These are phyloP conservation scores for Pachyseris speciosa DNA, from an alignment of 64 coral and sea anemone species.

Conservation along the genomic window DNA sequence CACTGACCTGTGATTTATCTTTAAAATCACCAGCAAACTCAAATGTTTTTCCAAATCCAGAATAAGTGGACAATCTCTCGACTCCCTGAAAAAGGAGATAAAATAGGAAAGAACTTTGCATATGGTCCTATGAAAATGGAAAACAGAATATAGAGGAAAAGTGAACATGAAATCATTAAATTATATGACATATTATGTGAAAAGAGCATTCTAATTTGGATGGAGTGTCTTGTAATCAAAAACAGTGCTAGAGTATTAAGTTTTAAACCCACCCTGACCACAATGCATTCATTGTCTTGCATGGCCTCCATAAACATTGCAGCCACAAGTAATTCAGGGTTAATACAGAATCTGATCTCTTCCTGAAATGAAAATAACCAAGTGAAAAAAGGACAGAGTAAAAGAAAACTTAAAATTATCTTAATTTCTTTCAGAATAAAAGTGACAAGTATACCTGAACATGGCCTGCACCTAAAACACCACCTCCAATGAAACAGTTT, in stretches of 20 bases:
- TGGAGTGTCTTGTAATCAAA: too few relatives aligned
- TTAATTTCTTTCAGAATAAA: background rate
- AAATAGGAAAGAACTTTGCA: background rate
- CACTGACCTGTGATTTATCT: constrained; percentile 62
- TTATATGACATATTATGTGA: too few relatives aligned
- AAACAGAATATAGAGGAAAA: too few relatives aligned
- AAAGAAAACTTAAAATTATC: background rate
- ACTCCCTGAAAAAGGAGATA: constrained; percentile 42
- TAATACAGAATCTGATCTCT: constrained; percentile 76
- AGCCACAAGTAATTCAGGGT: constrained; percentile 69
- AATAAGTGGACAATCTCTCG: constrained; percentile 78
- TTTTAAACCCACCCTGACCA: constrained; percentile 68
- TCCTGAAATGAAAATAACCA: constrained; percentile 14
- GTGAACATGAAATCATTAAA: background rate
- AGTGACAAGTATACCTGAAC: background rate
- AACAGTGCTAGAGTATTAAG: background rate
- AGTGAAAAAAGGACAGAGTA: background rate
- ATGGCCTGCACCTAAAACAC: constrained; percentile 30
- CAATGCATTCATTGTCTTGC: constrained; percentile 76
- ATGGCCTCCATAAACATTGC: constrained; percentile 58
- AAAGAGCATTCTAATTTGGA: too few relatives aligned
- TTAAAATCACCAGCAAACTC: constrained; percentile 57
- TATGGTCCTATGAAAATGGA: background rate
- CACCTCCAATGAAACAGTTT: constrained; percentile 25
- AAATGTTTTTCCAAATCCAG: constrained; percentile 52